These are phyloP conservation scores for Onychomys arenicola DNA, from an alignment of 2,797 vertebrate genomes.

Conservation along the genomic window DNA sequence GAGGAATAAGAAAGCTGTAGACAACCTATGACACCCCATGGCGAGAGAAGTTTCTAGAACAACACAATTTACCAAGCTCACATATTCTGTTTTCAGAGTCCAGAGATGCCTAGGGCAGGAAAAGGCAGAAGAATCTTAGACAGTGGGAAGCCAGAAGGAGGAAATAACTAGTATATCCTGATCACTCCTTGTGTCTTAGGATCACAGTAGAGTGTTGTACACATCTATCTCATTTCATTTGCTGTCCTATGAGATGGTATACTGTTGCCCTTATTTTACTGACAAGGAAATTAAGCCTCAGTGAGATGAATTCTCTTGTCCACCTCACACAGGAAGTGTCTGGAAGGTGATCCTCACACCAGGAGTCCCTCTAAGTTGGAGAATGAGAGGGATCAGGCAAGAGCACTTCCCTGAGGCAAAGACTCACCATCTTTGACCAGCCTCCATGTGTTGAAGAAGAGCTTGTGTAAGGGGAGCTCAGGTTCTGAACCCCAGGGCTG, in stretches of 20 bases:
- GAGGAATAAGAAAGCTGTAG: background rate
- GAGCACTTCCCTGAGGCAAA: background rate
- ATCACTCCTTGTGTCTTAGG: background rate
- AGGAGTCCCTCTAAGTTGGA: background rate
- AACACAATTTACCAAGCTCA: background rate
- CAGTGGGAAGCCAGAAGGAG: background rate
- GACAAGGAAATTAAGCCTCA: background rate
- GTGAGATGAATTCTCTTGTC: background rate
- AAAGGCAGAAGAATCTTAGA: background rate
- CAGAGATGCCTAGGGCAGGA: background rate
- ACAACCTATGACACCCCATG: background rate
- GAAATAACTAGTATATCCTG: background rate
- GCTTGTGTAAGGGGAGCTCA: conserved; percentile 87
- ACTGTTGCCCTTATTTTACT: background rate
- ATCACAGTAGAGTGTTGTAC: background rate
- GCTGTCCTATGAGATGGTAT: background rate
- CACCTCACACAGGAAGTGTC: background rate
- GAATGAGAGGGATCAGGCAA: background rate
- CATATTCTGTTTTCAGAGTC: background rate
- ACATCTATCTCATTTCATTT: background rate
- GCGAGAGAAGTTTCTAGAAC: background rate
- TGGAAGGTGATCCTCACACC: background rate
- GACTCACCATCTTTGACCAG: conserved; percentile 88
- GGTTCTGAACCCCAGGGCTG: conserved; percentile 84
- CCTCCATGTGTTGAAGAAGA: conserved; percentile 93